Evolutionary conservation across 2,888 invertebrate species (phyloP), one percentile per base, ranked within the genome.

Genomic region (Heliconius charithonia): DNA sequence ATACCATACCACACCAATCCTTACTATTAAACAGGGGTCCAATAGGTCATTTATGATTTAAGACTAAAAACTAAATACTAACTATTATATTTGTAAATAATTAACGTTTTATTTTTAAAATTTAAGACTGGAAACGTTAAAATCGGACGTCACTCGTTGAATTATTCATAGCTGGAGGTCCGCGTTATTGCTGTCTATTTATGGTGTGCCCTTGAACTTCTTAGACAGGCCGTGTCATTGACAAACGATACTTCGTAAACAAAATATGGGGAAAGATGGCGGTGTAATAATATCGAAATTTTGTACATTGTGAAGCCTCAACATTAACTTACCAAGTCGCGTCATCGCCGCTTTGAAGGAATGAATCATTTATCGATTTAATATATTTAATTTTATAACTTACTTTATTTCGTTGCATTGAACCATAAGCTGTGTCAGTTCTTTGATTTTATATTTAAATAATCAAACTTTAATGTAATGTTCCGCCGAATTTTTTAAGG

Each of bases 211-310:
- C 78, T 76, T 80, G 80, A 81, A 78, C 78, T 80, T 80, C 76
- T 45, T 62, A 65, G 78, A 66, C 79, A 71, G 75, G 37, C 25
- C 27, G 75, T 80, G 82, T 81, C 82, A 81, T 77, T 82, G 82
- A 82, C 80, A 81, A 82, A 82, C 81, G 80, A 80, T 77, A 62
- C 79, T 67, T 79, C 70, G 73, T 51, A 77, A 79, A 76, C 78
- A 79, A 78, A 80, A 73, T 65, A 72, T 45, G 67, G 72, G 77
- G 63, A 71, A 67, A 75, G 59, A 67, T 71, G 51, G 71, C 78
- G 73, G 78, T 66, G 74, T 62, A 71, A 77, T 75, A 29, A 75
- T 76, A 56, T 65, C 74, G 67, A 79, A 75, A 76, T 59, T 80
- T 66, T 66, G 76, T 79, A 75, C 76, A 79, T 74, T 70, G 73